Base-by-base conservation (phyloP, 2,888 invertebrate genomes). In the Caenorhabditis japonica region DNA sequence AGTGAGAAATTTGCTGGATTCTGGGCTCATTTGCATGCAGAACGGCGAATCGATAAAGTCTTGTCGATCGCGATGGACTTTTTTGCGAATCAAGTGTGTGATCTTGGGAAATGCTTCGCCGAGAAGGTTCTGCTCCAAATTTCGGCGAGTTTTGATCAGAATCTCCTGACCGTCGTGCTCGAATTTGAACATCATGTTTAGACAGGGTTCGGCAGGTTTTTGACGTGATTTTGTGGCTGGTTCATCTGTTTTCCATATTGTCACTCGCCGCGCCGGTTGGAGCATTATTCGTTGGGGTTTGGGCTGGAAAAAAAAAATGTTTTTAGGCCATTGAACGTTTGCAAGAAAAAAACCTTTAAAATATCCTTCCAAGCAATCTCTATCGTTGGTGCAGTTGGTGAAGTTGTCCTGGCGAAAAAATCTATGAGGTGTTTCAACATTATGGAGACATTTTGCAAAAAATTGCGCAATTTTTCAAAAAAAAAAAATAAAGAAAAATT, bases 141-240 rank as follows among this genome's bases (percentile, higher is more conserved):
- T 30, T 23, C 51, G 34, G 23, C 51, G 47, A 13, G 46, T 58
- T 5, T 39, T 51, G 15, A 66, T 38, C 13, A 34, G n/a, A 30
- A 39, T 23, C 5, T 19, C 38, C 36, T 27, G 25, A 2, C 53
- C 53, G 2, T 21, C 53, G 47, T 60, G 25, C 2, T 23, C 4
- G 25, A 69, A 52, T 33, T 68, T 21, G 25, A 68, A 68, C 13
- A 36, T 15, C 12, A 68, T 12, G 33, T 44, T 52, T 3, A 68
- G n/a, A 33, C 68, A 38, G 12, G 23, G 4, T 13, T 56, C 55
- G 8, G 27, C 33, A 7, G 27, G 36, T 27, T 55, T 64, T 23
- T 49, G 49, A 30, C n/a, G 34, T 56, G n/a, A n/a, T 5, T 66
- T 36, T 43, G 56, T 34, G n/a, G 4, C n/a, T 19, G 52, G 17